Conservation (phyloP, 2,797 vertebrate genomes). For the Buceros bicornis region DNA sequence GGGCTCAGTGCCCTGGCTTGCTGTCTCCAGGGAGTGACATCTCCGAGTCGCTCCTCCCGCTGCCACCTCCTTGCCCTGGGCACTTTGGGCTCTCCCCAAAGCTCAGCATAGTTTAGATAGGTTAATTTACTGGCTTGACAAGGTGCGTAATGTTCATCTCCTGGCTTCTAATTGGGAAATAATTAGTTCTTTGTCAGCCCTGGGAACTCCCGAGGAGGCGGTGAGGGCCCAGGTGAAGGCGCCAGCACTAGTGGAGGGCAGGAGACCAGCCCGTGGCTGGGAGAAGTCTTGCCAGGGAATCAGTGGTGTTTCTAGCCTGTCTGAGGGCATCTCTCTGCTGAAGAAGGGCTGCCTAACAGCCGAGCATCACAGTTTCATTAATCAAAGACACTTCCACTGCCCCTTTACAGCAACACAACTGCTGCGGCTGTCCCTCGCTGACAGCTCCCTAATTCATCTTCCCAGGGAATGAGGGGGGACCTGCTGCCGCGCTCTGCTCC, state of each 20-base stretch:
- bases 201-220: background rate
- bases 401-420: slow-evolving; percentile 94
- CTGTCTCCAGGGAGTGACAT: no score
- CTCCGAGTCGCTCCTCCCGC: accelerated
- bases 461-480: slow-evolving; percentile 24
- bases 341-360: slow-evolving; percentile 86
- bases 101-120: accelerated
- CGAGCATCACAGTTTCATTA: slow-evolving; percentile 88
- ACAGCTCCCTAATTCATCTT: slow-evolving; percentile 95
- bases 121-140: background rate
- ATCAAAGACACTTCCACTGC: slow-evolving; percentile 97
- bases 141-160: background rate
- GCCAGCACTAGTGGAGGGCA: accelerated
- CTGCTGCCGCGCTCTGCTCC: background rate
- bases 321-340: slow-evolving; percentile 84
- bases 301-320: slow-evolving; percentile 50
- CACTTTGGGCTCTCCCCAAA: background rate
- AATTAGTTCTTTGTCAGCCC: slow-evolving; percentile 18
- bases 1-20: background rate
- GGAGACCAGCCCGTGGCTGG: background rate
- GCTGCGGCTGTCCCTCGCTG: slow-evolving; percentile 90
- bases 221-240: accelerated
- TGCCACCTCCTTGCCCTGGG: background rate
- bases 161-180: slow-evolving; percentile 4
- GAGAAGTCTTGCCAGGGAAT: background rate